Evolutionary conservation across 1,140 invertebrate species (phyloP).

Genomic region (Frieseomelitta varia): DNA sequence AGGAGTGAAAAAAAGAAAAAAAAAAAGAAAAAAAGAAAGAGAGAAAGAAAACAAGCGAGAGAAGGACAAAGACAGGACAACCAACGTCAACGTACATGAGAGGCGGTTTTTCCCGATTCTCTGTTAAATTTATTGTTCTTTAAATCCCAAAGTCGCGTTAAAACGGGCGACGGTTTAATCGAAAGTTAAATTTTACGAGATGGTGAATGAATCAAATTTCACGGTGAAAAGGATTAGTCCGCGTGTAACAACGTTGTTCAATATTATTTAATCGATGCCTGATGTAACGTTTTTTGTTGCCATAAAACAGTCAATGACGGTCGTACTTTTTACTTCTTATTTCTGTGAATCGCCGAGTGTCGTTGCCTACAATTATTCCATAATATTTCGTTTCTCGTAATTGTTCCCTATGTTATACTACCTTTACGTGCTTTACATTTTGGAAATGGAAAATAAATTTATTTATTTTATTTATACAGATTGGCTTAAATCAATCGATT

Average conservation of each 20-base stretch:
- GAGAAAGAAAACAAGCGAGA: background rate
- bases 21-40: background rate
- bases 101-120: conserved; percentile 27
- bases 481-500: no score
- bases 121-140: conserved; percentile 29
- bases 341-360: background rate
- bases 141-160: conserved; percentile 38
- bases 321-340: background rate
- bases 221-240: conserved; percentile 24
- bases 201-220: conserved; percentile 42
- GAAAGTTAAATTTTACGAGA: conserved; percentile 53
- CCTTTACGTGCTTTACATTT: no score
- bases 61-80: no score
- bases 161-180: conserved; percentile 31
- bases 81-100: background rate
- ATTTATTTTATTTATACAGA: no score
- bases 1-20: background rate
- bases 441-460: no score
- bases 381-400: background rate
- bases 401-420: background rate
- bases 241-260: conserved; percentile 22
- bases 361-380: background rate
- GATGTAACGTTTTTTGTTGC: conserved; percentile 12
- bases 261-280: conserved; percentile 29
- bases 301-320: conserved; percentile 1